Conservation (phyloP, 2,113 vertebrate genomes). For the Thunnus thynnus region DNA sequence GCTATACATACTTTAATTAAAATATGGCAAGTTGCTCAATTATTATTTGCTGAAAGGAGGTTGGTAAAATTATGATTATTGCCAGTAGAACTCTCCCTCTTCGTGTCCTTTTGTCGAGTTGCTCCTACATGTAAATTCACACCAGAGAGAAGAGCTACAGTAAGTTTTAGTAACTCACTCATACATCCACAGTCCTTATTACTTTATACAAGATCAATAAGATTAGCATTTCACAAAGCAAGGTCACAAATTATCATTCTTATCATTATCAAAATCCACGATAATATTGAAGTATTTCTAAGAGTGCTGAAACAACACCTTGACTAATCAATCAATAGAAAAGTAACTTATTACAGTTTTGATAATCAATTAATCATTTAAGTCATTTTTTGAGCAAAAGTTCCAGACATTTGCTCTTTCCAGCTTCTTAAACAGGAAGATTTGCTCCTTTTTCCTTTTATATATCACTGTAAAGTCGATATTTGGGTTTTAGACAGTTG, state of each 20-base stretch:
- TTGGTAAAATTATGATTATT: background rate
- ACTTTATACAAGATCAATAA: background rate
- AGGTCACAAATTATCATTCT: background rate
- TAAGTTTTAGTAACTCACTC: background rate
- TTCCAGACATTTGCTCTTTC: no score
- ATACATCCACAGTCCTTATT: background rate
- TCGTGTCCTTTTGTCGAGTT: background rate
- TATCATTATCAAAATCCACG: no score
- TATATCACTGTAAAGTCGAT: no score
- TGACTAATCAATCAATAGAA: no score
- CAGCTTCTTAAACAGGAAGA: no score
- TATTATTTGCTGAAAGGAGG: background rate
- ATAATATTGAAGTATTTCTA: no score
- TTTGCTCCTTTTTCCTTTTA: no score
- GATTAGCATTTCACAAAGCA: conserved; percentile 19
- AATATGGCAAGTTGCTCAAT: background rate
- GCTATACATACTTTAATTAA: background rate
- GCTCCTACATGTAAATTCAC: background rate
- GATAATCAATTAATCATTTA: no score
- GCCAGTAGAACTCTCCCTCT: background rate
- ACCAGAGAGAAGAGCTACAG: background rate
- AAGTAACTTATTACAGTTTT: no score
- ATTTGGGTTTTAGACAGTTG: no score
- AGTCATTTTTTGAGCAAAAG: no score
- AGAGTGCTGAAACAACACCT: no score